A percentile compares a stretch with the other conserved stretches of the same genome.
phyloP scores from a whole-genome alignment of 2,113 vertebrate genomes.

The Pungitius pungitius region DNA sequence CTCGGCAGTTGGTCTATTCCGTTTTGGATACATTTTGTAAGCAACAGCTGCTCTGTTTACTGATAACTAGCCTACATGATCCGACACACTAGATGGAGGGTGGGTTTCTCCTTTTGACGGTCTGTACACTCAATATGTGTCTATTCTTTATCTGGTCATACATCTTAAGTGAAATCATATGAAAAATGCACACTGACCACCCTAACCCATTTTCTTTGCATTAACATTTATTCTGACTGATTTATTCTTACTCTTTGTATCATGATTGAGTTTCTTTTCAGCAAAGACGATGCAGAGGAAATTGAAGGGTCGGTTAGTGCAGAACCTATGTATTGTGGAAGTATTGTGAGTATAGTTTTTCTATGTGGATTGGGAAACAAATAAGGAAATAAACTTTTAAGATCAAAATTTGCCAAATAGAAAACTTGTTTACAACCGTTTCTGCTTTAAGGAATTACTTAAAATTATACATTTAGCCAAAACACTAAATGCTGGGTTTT shows the following conservation, averaged over 20 bases:
- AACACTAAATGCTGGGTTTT: not conserved
- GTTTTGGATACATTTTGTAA: constrained; percentile 13
- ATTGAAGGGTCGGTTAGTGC: constrained; percentile 38
- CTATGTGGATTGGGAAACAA: constrained; percentile 52
- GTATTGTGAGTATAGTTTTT: constrained; percentile 66
- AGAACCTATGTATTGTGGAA: constrained; percentile 55
- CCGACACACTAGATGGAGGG: constrained; percentile 55
- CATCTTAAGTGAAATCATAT: constrained; percentile 25
- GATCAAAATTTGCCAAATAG: constrained; percentile 20
- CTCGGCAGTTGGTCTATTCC: constrained; percentile 25
- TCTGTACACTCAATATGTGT: constrained; percentile 57
- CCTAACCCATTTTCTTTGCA: constrained; percentile 35
- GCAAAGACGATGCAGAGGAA: constrained; percentile 30
- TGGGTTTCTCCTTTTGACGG: constrained; percentile 34
- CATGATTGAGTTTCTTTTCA: constrained; percentile 31
- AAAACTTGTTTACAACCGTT: not conserved
- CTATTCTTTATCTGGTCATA: constrained; percentile 43
- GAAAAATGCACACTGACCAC: constrained; percentile 43
- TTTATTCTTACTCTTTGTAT: too few relatives aligned
- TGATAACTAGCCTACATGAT: constrained; percentile 19
- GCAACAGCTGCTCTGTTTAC: constrained; percentile 36
- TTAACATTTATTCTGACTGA: constrained; percentile 45
- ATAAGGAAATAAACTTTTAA: constrained; percentile 72
- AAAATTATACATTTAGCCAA: not conserved
- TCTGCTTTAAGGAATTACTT: not conserved